Evolutionary conservation across 1,140 invertebrate genomes (phyloP), one percentile per base, ranked within the genome.

Genomic region (Bombus superbus): DNA sequence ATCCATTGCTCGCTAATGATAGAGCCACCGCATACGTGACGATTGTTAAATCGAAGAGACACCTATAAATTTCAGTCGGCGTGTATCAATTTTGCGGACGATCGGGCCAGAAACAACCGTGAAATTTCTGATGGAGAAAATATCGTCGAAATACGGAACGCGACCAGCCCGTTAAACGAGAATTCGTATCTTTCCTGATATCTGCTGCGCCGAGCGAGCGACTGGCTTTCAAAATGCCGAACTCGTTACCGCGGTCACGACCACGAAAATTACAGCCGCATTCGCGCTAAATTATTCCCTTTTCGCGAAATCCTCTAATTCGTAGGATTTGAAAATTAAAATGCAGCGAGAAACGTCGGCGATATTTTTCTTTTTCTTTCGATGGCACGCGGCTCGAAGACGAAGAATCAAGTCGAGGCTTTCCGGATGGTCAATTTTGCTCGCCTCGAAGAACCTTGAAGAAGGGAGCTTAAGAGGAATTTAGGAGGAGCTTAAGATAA

Each of bases 1-100:
- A 95, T 89, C 93, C 94, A 95, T 62, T 91, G 80, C n/a, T 90
- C 76, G 69, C 89, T 93, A 78, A 96, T 93, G 69, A 95, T 92
- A 40, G 94, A 90, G 13, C 93, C 94, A 40, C 94, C 95, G 83
- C 95, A 95, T 78, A 92, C 86, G 80, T 94, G 93, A 10, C 84
- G 73, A 73, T 89, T 85, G 68, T 91, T 80, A 66, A 86, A 90
- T 84, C 89, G 90, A 18, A 93, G 73, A 18, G 92, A 92, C 6
- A 93, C 81, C 80, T 89, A 40, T 25, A 74, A 87, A 90, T 83
- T 89, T 53, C 28, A 80, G 11, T 22, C 15, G 25, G 57, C 38
- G 42, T 69, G n/a, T 32, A 64, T 42, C 68, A 77, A 81, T 85
- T 85, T 87, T 76, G 64, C 42, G 62, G 59, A 66, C 66, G 47